A percentile compares a stretch with the other conserved stretches of the same genome.
Conservation (phyloP, 2,113 vertebrate genomes). For the Anhinga anhinga region DNA sequence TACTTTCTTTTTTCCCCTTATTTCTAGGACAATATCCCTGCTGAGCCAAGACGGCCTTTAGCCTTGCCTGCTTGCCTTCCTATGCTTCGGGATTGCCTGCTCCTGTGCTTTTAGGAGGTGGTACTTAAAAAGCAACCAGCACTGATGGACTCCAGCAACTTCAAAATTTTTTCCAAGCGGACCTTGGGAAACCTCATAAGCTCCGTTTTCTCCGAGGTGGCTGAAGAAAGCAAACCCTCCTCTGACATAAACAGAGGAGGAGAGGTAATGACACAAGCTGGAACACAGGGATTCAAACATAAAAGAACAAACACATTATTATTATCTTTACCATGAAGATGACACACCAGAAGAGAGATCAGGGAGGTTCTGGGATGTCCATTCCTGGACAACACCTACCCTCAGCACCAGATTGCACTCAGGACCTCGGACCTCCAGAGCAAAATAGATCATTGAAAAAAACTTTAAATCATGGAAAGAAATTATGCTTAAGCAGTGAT, state of each 20-base stretch:
- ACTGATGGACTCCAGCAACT: too few species aligned
- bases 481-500: accelerated
- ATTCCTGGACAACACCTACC: not conserved
- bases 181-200: not conserved
- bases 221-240: not conserved
- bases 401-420: not conserved
- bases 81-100: too few species aligned
- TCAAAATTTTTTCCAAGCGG: too few species aligned
- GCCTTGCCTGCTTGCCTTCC: too few species aligned
- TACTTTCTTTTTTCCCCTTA: too few species aligned
- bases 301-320: not conserved
- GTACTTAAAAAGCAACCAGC: too few species aligned
- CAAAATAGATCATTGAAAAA: accelerated
- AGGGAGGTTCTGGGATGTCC: not conserved
- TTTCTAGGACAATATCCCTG: too few species aligned
- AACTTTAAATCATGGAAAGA: accelerated
- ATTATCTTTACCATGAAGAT: not conserved
- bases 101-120: too few species aligned
- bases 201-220: not conserved
- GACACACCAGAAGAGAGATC: accelerated
- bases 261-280: not conserved
- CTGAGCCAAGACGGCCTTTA: too few species aligned
- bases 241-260: not conserved
- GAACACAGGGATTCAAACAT: not conserved
- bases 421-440: accelerated